Evolutionary conservation across 2,797 vertebrate genomes (phyloP).

Genomic region (Smutsia gigantea): DNA sequence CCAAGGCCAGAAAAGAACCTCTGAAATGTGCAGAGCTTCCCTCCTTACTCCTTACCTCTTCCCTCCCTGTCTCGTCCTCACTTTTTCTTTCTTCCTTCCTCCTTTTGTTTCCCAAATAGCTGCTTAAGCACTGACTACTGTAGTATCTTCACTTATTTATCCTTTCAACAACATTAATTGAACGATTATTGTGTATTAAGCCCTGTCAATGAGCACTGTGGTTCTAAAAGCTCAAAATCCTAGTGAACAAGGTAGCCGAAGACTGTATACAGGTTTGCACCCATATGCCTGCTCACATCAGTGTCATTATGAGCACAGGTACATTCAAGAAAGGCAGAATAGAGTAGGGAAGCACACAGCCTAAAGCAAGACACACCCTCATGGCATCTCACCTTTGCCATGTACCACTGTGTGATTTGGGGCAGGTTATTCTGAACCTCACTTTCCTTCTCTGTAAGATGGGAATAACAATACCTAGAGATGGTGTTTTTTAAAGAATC

Average conservation of each 20-base stretch:
- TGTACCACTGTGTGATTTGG: accelerated
- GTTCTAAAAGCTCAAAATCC: not conserved
- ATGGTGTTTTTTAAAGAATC: not conserved
- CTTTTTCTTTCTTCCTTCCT: not conserved
- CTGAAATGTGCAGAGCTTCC: not conserved
- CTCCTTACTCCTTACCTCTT: too few relatives aligned
- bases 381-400: accelerated
- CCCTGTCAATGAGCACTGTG: not conserved
- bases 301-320: accelerated
- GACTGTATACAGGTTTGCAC: accelerated
- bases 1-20: slow-evolving; percentile 23
- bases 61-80: not conserved
- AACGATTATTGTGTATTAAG: not conserved
- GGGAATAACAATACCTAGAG: not conserved
- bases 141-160: not conserved
- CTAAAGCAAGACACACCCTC: not conserved
- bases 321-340: accelerated
- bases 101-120: not conserved
- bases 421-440: not conserved
- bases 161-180: not conserved
- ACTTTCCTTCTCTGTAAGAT: not conserved
- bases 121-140: not conserved
- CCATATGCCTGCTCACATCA: accelerated
- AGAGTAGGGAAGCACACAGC: too few relatives aligned
- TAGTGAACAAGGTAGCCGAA: not conserved